Evolutionary conservation across 2,888 invertebrate species (phyloP).

Genomic region (Entomobrya multifasciata): DNA sequence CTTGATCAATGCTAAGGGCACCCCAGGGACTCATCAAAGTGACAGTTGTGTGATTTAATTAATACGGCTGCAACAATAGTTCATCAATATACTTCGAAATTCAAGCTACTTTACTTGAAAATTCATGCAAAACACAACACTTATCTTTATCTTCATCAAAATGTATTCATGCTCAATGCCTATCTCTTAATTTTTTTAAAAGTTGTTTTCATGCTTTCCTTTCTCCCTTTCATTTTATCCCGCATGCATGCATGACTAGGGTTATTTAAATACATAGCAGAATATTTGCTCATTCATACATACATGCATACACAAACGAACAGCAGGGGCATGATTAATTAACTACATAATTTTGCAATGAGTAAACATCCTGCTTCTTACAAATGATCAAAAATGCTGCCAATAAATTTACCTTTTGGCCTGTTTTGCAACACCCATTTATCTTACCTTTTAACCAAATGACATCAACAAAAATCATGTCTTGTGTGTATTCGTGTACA

Average conservation of each 20-base stretch:
- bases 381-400: conserved; percentile 73
- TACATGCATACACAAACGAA: neutral
- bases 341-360: conserved; percentile 74
- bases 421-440: conserved; percentile 66
- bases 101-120: conserved; percentile 62
- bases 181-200: conserved; percentile 11
- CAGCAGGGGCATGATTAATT: conserved; percentile 64
- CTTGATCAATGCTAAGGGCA: conserved; percentile 62
- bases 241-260: no score
- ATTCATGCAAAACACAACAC: conserved; percentile 22
- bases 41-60: conserved; percentile 68
- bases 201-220: conserved; percentile 1
- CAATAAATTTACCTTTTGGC: conserved; percentile 73
- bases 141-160: neutral
- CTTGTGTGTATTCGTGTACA: neutral
- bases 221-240: neutral
- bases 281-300: conserved; percentile 13
- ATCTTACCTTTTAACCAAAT: conserved; percentile 69
- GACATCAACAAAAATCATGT: conserved; percentile 41
- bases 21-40: conserved; percentile 65
- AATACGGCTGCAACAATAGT: conserved; percentile 62
- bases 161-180: neutral
- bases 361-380: conserved; percentile 73
- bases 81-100: conserved; percentile 64
- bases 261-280: neutral